phyloP scores from a whole-genome alignment of 2,797 vertebrate genomes.

The Ciconia nigra region DNA sequence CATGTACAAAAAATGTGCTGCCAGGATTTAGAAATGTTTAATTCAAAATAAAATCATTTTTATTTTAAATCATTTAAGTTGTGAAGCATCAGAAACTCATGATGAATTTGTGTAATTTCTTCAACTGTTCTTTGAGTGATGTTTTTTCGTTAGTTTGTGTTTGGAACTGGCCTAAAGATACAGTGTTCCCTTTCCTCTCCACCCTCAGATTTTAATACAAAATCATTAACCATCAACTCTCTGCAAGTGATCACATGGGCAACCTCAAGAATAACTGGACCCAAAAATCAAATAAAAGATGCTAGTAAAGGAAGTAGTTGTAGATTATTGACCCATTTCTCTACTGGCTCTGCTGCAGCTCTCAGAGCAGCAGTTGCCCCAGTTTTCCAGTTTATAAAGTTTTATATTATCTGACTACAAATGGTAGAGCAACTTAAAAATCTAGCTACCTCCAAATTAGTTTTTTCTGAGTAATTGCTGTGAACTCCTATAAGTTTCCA shows the following conservation, averaged over 20 bases:
- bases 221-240: not conserved
- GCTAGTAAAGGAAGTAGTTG: not conserved
- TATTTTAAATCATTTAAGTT: not conserved
- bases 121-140: not conserved
- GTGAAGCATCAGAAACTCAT: not conserved
- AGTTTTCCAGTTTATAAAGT: conserved; percentile 4
- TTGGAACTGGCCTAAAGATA: not conserved
- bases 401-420: not conserved
- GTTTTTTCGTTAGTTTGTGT: not conserved
- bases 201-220: not conserved
- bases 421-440: not conserved
- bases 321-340: not conserved
- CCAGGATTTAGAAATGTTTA: not conserved
- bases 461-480: not conserved
- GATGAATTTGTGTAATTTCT: not conserved
- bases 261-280: not conserved
- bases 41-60: not conserved
- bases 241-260: not conserved
- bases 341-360: not conserved
- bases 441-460: not conserved
- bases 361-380: not conserved
- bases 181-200: not conserved
- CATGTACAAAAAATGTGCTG: not conserved
- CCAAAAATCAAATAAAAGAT: not conserved
- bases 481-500: not conserved